phyloP scores from a whole-genome alignment of 1,140 invertebrate genomes.

The Cyphomyrmex costatus region DNA sequence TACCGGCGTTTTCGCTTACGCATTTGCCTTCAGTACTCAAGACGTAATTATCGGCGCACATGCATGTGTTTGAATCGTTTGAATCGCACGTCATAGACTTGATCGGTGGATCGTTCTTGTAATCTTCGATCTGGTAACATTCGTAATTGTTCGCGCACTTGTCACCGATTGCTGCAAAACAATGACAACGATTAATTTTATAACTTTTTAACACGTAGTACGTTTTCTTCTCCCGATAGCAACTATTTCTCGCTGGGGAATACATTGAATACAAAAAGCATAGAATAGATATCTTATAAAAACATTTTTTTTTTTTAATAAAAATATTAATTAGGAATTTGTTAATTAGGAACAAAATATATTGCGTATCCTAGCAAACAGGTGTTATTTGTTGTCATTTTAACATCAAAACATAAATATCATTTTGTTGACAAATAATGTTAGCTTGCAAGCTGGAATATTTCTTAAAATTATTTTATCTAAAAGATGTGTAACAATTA shows the following conservation, averaged over 20 bases:
- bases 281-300: no score
- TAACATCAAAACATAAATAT: no score
- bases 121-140: slow-evolving; percentile 62
- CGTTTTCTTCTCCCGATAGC: background rate
- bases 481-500: no score
- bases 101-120: background rate
- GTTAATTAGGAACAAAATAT: no score
- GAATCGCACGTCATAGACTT: slow-evolving; percentile 31
- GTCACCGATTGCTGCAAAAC: slow-evolving; percentile 51
- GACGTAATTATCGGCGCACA: slow-evolving; percentile 35
- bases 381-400: no score
- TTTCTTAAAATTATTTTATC: no score
- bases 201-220: background rate
- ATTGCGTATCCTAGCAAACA: no score
- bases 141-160: slow-evolving; percentile 53
- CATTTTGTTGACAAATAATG: no score
- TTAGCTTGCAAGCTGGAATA: no score
- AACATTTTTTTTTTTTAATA: no score
- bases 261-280: background rate
- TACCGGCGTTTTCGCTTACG: slow-evolving; percentile 38
- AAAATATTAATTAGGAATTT: no score
- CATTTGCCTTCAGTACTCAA: slow-evolving; percentile 16
- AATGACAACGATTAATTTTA: background rate
- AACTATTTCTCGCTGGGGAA: background rate
- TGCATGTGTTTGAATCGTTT: slow-evolving; percentile 26